Evolutionary conservation across 1,140 invertebrate species (phyloP).

Genomic region (Drosophila pectinifera): DNA sequence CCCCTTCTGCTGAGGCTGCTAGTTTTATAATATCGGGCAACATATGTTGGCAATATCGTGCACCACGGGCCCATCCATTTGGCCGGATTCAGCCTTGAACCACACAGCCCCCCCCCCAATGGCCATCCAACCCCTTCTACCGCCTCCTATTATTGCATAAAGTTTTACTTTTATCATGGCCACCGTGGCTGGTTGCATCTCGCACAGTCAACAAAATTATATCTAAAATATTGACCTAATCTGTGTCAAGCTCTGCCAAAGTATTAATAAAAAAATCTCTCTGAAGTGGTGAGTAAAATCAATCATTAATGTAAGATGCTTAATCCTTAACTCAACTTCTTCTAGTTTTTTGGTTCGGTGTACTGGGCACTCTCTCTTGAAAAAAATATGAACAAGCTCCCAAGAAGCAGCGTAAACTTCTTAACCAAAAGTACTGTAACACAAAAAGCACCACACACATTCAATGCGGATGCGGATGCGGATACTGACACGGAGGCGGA

Average conservation of each 20-base stretch:
- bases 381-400: slow-evolving; percentile 9
- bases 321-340: too few species aligned
- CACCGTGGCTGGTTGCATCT: slow-evolving; percentile 10
- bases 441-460: neutral
- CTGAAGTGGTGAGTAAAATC: too few species aligned
- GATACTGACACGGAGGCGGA: neutral
- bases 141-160: slow-evolving; percentile 69
- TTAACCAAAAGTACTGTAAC: slow-evolving; percentile 61
- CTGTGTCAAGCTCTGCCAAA: too few species aligned
- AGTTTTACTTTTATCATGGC: slow-evolving; percentile 77
- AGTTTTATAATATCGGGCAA: slow-evolving; percentile 74
- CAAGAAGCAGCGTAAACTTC: slow-evolving; percentile 54
- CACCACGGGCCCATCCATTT: slow-evolving; percentile 40
- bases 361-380: neutral
- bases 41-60: slow-evolving; percentile 77
- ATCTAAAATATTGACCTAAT: neutral
- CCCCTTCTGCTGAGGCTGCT: neutral
- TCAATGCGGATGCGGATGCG: slow-evolving; percentile 8
- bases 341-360: neutral
- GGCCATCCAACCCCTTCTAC: neutral
- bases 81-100: slow-evolving; percentile 29
- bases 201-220: neutral
- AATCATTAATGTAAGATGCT: too few species aligned
- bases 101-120: neutral
- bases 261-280: too few species aligned